Base-by-base conservation (phyloP, 2,888 invertebrate genomes). In the Antheraea yamamai region DNA sequence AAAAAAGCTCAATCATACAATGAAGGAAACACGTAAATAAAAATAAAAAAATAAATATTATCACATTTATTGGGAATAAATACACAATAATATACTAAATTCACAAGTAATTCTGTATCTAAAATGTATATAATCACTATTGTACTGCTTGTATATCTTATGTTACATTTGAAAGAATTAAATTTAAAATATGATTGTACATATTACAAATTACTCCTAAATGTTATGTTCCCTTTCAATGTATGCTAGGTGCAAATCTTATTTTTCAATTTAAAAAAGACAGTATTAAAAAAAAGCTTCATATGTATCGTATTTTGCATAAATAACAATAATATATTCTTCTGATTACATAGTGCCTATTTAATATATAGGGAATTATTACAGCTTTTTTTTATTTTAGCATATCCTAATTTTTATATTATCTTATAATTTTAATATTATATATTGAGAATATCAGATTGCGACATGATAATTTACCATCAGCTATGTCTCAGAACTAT, bases 21-120 rank as follows among this genome's bases (percentile, higher is more conserved):
- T n/a, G n/a, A n/a, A 61, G 3, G 7, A 23, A 61, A 14, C 12
- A 10, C 26, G 8, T 16, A 66, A 26, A 66, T 30, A 30, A 66
- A 66, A 66, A 66, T 6, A n/a, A 66, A 3, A 1, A 16, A 66
- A 16, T 66, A 26, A 30, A 66, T 66, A 66, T 16, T 66, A 12
- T 66, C 26, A 66, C 64, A 66, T 66, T 66, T 66, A 66, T 30
- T 66, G 16, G 16, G 8, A 66, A 66, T 26, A 30, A 66, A 66
- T 66, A 66, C 64, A 66, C 10, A 61, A 23, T 61, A 61, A 16
- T 66, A 66, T 16, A 26, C 26, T 14, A 61, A 23, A 61, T 61
- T 23, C 64, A 66, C 14, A 16, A 66, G 1, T 30, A 30, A 16
- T 30, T 26, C 16, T 16, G 14, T 23, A 64, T 2, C 4, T 26